Evolutionary conservation across 2,888 invertebrate species (phyloP).

Genomic region (Eristalis pertinax): DNA sequence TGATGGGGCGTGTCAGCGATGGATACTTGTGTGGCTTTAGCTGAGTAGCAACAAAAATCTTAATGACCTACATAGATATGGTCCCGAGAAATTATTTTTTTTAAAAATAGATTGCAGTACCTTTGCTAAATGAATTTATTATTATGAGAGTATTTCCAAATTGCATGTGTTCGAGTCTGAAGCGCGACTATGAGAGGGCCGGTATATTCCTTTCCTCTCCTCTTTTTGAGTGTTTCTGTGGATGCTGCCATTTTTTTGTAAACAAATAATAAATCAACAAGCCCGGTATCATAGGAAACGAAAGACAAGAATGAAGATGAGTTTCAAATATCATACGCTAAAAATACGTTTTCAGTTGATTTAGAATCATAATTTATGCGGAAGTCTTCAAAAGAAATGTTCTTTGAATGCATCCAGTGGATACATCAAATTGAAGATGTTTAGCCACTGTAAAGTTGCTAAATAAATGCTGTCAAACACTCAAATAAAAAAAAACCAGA

Average conservation of each 20-base stretch:
- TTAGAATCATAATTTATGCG: no score
- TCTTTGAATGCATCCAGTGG: no score
- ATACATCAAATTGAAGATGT: no score
- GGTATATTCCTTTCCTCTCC: neutral
- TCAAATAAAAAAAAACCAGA: neutral
- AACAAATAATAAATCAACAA: no score
- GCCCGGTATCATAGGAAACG: no score
- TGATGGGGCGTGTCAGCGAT: conserved; percentile 29
- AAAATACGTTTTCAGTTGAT: no score
- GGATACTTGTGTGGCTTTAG: conserved; percentile 27
- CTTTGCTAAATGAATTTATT: conserved; percentile 66
- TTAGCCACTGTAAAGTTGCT: no score
- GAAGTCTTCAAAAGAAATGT: no score
- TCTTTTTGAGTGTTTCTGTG: neutral
- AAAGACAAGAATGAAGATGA: neutral
- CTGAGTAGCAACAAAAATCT: conserved; percentile 21
- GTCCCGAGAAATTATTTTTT: neutral
- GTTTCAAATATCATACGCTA: no score
- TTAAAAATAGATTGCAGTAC: conserved; percentile 63
- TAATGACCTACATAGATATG: conserved; percentile 57
- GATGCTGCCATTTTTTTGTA: no score
- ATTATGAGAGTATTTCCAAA: conserved; percentile 18
- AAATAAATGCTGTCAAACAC: neutral
- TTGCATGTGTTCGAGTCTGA: neutral
- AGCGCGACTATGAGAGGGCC: conserved; percentile 24